Percentiles rank a stretch among this genome's conserved stretches.
phyloP scores from a whole-genome alignment of 1,140 invertebrate species.

The Lamellibrachia luymesi region DNA sequence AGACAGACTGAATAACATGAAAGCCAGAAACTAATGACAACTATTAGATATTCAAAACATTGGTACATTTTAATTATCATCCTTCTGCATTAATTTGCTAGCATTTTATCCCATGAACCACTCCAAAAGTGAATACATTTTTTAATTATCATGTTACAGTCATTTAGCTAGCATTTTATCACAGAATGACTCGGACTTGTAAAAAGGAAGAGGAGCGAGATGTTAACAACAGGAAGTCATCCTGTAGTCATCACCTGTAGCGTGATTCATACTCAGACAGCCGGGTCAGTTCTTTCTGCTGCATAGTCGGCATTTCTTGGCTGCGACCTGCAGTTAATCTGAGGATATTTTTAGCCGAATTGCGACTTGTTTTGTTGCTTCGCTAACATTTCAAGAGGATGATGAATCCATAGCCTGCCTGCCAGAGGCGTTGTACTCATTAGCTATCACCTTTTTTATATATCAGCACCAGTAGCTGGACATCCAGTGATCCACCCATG shows the following conservation, averaged over 20 bases:
- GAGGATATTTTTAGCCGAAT: background rate
- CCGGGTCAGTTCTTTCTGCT: background rate
- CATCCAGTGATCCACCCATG: no score
- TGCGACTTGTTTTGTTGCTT: background rate
- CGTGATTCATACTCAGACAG: background rate
- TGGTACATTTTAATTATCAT: background rate
- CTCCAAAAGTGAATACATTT: background rate
- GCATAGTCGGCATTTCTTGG: background rate
- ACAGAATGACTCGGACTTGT: background rate
- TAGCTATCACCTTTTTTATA: background rate
- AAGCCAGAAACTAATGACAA: no score
- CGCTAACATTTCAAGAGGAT: background rate
- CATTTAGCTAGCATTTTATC: background rate
- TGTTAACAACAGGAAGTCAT: background rate
- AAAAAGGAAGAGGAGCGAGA: background rate
- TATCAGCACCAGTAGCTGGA: background rate
- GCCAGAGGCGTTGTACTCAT: background rate
- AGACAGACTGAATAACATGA: no score
- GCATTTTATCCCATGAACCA: background rate
- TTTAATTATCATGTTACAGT: background rate
- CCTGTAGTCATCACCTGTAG: background rate
- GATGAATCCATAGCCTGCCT: background rate
- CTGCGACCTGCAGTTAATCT: background rate
- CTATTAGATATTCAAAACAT: background rate
- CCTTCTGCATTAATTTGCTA: background rate